Evolutionary conservation across 2,797 vertebrate genomes (phyloP), one percentile per base, ranked within the genome.

Genomic region (Acanthurus lineatus): DNA sequence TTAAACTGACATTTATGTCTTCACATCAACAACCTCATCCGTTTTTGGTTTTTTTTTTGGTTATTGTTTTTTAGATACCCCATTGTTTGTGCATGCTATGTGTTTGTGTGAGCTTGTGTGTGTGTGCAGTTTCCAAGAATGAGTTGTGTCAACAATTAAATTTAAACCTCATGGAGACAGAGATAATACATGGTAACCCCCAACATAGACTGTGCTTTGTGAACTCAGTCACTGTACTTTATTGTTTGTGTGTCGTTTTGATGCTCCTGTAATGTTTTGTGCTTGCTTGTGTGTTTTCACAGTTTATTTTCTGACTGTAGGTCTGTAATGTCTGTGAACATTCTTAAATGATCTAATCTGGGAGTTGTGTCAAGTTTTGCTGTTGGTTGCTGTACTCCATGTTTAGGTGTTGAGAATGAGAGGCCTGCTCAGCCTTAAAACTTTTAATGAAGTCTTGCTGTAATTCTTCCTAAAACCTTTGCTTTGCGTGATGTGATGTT

Each of bases 401-500:
- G 73, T 75, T 69, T 54, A 58, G 65, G 54, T 76, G 82, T 89
- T 80, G 80, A 91, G 88, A 94, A 92, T 88, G 85, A 68, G 79
- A 77, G 82, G 65, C 77, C 51, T 40, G 64, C 65, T 71, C 49
- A 25, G 67, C 57, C 45, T 87, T 68, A 79, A 85, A 83, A 79
- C 72, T 42, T 76, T 42, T 45, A 73, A 75, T 72, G 70, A 68
- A 85, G 88, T 81, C 90, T 89, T 88, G 81, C 79, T 72, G 77
- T 71, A 65, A 81, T 84, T 92, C 88, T 77, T 86, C 72, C 66
- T 63, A 75, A 87, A 88, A 81, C 76, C 65, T 63, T 52, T 45
- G 77, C 86, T 86, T 88, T 91, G 75, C 71, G 68, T 84, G 90
- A 87, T 79, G 80, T 59, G 92, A 94, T 94, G 90, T 85, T 94